Evolutionary conservation across 2,888 invertebrate species (phyloP).

Genomic region (Patella ulyssiponensis): DNA sequence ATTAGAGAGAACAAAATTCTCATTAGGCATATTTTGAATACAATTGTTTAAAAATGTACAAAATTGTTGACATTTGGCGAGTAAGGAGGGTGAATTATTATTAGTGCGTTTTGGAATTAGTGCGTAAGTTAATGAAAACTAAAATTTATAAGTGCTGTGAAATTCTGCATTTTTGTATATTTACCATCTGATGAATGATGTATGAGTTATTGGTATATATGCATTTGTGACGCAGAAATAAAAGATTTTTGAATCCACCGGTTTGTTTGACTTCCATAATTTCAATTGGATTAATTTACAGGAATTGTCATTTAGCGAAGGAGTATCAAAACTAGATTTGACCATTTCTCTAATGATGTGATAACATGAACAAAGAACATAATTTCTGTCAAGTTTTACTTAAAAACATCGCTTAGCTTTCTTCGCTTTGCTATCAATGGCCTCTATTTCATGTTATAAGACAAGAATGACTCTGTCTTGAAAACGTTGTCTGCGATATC

Average conservation of each 20-base stretch:
- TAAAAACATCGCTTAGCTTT: too few species aligned
- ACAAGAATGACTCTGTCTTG: too few species aligned
- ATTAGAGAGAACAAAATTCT: neutral
- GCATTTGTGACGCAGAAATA: conserved; percentile 30
- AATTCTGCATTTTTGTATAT: conserved; percentile 30
- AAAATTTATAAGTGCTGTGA: conserved; percentile 28
- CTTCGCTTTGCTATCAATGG: too few species aligned
- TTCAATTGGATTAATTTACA: neutral
- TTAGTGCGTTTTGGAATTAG: conserved; percentile 14
- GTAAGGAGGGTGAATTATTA: conserved; percentile 25
- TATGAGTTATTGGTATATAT: conserved; percentile 28
- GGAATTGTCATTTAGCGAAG: too few species aligned
- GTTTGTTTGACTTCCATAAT: neutral
- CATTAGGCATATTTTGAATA: conserved; percentile 12
- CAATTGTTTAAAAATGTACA: conserved; percentile 11
- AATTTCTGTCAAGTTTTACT: too few species aligned
- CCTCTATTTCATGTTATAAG: too few species aligned
- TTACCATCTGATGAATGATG: conserved; percentile 25
- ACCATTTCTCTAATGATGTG: too few species aligned
- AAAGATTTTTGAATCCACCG: conserved; percentile 12
- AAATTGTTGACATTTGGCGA: conserved; percentile 20
- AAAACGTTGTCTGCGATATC: too few species aligned
- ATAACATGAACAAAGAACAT: too few species aligned
- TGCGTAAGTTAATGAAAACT: conserved; percentile 23
- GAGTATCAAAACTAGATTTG: too few species aligned